Evolutionary conservation across 2,888 invertebrate species (phyloP).

Genomic region (Sialis fuliginosa): DNA sequence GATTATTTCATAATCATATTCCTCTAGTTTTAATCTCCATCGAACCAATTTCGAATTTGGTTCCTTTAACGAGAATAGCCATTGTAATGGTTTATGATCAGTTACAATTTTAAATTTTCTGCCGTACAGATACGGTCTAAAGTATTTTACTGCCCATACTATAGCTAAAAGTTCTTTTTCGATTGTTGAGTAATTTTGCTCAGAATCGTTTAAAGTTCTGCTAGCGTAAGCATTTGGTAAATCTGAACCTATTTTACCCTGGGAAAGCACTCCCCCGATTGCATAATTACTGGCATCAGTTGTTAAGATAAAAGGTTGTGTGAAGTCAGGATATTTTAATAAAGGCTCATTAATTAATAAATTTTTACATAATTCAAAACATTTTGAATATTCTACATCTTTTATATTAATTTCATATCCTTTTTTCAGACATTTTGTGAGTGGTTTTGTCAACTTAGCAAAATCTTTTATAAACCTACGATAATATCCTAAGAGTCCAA

Average conservation of each 20-base stretch:
- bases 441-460: constrained; percentile 9
- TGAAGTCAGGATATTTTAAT: constrained; percentile 13
- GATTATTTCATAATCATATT: constrained; percentile 7
- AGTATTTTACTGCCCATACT: constrained; percentile 9
- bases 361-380: constrained; percentile 12
- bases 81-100: constrained; percentile 9
- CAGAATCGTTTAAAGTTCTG: constrained; percentile 4
- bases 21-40: constrained; percentile 6
- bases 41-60: constrained; percentile 6
- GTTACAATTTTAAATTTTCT: constrained; percentile 9
- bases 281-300: constrained; percentile 14
- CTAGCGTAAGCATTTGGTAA: constrained; percentile 7
- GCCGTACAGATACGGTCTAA: constrained; percentile 11
- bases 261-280: constrained; percentile 10
- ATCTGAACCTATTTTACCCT: constrained; percentile 6
- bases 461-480: too few relatives aligned
- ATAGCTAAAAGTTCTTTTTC: constrained; percentile 11
- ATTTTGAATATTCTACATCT: constrained; percentile 3
- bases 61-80: constrained; percentile 6
- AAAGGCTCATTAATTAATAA: constrained; percentile 12
- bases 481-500: too few relatives aligned
- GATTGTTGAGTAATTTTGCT: constrained; percentile 5
- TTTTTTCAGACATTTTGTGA: constrained; percentile 8
- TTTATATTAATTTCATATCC: constrained; percentile 5
- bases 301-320: constrained; percentile 14